These are phyloP conservation scores for Acromyrmex charruanus DNA, from an alignment of 1,140 invertebrate species.

Conservation along the genomic window DNA sequence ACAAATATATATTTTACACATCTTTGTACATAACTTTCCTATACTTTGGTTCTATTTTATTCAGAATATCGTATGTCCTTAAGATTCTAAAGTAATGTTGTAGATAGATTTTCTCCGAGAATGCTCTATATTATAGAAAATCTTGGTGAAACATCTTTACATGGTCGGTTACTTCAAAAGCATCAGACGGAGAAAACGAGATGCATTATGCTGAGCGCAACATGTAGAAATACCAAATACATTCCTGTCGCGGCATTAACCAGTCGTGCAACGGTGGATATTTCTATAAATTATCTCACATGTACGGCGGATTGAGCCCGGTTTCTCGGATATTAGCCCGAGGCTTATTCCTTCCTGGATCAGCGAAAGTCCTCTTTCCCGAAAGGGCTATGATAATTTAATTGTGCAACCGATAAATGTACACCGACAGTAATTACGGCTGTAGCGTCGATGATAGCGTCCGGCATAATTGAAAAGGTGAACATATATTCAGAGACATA, in stretches of 20 bases:
- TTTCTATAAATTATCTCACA: slow-evolving; percentile 72
- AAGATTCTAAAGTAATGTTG: slow-evolving; percentile 6
- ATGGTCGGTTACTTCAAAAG: slow-evolving; percentile 69
- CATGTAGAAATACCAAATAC: slow-evolving; percentile 67
- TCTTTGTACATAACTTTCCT: background rate
- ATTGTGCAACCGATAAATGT: slow-evolving; percentile 57
- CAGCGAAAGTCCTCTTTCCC: slow-evolving; percentile 63
- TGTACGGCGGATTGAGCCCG: slow-evolving; percentile 38
- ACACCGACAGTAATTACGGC: slow-evolving; percentile 22
- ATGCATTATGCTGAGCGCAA: slow-evolving; percentile 54
- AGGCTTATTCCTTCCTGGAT: slow-evolving; percentile 56
- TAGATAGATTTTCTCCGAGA: background rate
- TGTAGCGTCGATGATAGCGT: slow-evolving; percentile 40
- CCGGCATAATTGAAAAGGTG: slow-evolving; percentile 55
- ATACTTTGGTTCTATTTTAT: background rate
- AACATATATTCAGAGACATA: slow-evolving; percentile 51
- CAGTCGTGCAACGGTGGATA: slow-evolving; percentile 59
- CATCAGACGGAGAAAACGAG: slow-evolving; percentile 55
- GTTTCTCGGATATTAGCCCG: slow-evolving; percentile 66
- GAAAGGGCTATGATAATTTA: slow-evolving; percentile 46
- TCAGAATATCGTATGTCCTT: background rate
- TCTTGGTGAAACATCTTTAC: slow-evolving; percentile 37
- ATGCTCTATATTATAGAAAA: slow-evolving; percentile 40
- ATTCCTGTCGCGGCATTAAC: slow-evolving; percentile 66
- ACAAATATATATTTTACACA: too few relatives aligned